These are phyloP conservation scores for Tachuris rubrigastra DNA, from an alignment of 2,113 vertebrate genomes.

Conservation along the genomic window DNA sequence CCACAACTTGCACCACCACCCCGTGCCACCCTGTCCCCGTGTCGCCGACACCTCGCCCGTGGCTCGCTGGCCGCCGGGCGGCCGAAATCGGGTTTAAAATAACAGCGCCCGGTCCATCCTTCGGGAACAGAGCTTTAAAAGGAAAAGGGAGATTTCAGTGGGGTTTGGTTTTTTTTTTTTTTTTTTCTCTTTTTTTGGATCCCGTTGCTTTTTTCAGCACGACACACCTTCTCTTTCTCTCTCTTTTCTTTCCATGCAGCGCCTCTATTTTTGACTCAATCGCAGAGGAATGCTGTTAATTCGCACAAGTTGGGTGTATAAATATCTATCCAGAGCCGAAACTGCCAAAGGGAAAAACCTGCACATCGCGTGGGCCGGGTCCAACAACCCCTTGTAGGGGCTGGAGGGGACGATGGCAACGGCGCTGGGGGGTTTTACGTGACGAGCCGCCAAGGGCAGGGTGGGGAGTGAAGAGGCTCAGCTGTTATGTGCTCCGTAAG, in stretches of 20 bases:
- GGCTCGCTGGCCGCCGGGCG: not conserved
- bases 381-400: conserved; percentile 70
- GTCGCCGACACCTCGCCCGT: not conserved
- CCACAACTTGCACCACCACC: not conserved
- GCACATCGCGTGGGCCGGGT: not conserved
- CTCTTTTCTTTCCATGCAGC: not conserved
- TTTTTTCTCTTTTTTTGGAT: not conserved
- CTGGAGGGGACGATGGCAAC: conserved; percentile 6
- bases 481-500: conserved; percentile 41
- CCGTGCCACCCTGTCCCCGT: not conserved
- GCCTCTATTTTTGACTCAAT: conserved; percentile 65
- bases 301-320: not conserved
- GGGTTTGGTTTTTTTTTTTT: not conserved
- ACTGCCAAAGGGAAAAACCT: conserved; percentile 13
- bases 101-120: not conserved
- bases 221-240: not conserved
- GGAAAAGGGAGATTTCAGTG: not conserved
- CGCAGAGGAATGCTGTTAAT: conserved; percentile 66
- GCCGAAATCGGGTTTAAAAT: not conserved
- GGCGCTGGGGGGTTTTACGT: not conserved
- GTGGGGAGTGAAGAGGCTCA: conserved; percentile 47
- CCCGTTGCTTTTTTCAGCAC: not conserved
- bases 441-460: conserved; percentile 64
- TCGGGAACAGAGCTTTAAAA: not conserved
- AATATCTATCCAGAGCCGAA: conserved; percentile 14